These are phyloP conservation scores for Laupala kohalensis DNA, from an alignment of 1,140 invertebrate species.

Conservation along the genomic window DNA sequence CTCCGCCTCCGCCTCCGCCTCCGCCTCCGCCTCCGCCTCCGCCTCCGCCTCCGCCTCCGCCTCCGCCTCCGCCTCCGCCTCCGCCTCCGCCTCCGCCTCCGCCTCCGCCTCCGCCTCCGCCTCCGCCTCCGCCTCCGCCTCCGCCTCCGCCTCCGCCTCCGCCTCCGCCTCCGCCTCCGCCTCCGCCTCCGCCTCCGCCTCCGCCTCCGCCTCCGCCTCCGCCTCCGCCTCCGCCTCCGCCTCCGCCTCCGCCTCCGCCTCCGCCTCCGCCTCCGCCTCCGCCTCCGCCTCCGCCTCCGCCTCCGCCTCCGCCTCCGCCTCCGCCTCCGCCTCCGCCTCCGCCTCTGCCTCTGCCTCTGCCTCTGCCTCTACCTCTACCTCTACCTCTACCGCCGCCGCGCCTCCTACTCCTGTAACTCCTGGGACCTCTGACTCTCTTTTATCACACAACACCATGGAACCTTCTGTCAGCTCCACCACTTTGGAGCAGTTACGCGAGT, in stretches of 20 bases:
- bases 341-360: constrained; percentile 13
- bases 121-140: too few species aligned
- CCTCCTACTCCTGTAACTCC: too few species aligned
- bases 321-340: constrained; percentile 7
- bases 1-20: too few species aligned
- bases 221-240: constrained; percentile 36
- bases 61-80: too few species aligned
- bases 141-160: too few species aligned
- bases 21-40: too few species aligned
- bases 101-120: too few species aligned
- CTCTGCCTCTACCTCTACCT: background rate
- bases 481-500: constrained; percentile 62
- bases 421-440: constrained; percentile 16
- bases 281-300: background rate
- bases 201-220: too few species aligned
- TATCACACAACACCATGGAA: constrained; percentile 23
- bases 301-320: background rate
- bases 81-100: too few species aligned
- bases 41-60: too few species aligned
- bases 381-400: constrained; percentile 1
- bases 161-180: too few species aligned
- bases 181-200: too few species aligned
- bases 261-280: background rate
- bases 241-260: background rate
- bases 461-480: constrained; percentile 43